A percentile compares a stretch with the other conserved stretches of the same genome.
Evolutionary conservation across 2,888 invertebrate genomes (phyloP).

Genomic region (Rotaria magnacalcarata): DNA sequence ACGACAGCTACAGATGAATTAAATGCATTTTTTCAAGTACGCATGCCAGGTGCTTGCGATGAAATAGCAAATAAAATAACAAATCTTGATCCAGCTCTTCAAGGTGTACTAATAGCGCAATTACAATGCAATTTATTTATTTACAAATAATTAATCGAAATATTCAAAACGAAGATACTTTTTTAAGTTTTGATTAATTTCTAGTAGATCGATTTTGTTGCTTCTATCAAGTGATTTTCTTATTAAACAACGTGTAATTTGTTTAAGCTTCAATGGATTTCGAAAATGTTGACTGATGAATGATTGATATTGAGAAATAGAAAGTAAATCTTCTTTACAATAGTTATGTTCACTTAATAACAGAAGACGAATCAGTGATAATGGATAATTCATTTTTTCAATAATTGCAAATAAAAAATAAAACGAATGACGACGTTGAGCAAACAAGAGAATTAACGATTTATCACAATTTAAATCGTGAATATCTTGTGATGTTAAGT

Average conservation of each 20-base stretch:
- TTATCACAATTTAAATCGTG: background rate
- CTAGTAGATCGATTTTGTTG: background rate
- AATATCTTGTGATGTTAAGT: background rate
- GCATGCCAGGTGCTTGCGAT: background rate
- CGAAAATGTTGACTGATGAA: background rate
- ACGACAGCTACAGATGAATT: background rate
- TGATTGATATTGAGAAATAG: background rate
- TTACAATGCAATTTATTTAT: background rate
- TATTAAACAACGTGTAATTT: background rate
- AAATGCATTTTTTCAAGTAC: background rate
- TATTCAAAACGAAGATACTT: background rate
- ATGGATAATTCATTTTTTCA: background rate
- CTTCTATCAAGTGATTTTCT: background rate
- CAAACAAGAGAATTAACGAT: background rate
- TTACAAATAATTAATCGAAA: background rate
- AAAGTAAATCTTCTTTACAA: background rate
- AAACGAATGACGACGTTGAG: background rate
- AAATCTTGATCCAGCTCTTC: background rate
- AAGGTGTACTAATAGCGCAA: slow-evolving; percentile 7
- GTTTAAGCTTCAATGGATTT: background rate
- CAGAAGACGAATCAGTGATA: background rate
- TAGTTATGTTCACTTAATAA: background rate
- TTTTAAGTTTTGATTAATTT: background rate
- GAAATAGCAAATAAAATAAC: slow-evolving; percentile 2
- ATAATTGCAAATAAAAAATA: background rate